Conservation (phyloP, 2,797 vertebrate genomes). For the Valencia hispanica region DNA sequence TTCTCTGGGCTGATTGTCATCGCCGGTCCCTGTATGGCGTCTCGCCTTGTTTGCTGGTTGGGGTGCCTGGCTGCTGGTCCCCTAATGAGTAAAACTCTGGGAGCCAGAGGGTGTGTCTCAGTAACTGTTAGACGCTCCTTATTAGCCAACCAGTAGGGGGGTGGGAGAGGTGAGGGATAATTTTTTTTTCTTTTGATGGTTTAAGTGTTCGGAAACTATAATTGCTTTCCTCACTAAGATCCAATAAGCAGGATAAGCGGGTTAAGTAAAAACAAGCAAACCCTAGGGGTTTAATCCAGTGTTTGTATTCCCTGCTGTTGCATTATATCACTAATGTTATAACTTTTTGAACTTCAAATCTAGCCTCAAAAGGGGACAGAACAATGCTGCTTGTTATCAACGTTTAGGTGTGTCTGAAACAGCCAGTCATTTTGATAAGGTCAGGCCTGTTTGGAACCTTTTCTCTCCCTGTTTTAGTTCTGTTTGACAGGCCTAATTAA, state of each 20-base stretch:
- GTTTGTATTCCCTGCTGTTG: constrained; percentile 15
- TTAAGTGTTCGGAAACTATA: constrained; percentile 40
- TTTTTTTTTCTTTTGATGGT: constrained; percentile 20
- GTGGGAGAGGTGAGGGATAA: constrained; percentile 6
- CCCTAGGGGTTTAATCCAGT: constrained; percentile 3
- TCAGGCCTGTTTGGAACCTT: constrained; percentile 43
- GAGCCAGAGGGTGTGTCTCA: constrained; percentile 36
- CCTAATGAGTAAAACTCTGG: constrained; percentile 33
- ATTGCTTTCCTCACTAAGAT: constrained; percentile 28
- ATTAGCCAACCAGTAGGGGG: constrained; percentile 42
- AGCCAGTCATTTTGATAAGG: constrained; percentile 62
- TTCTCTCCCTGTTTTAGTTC: constrained; percentile 3
- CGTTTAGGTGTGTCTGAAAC: constrained; percentile 39
- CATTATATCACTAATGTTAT: constrained; percentile 15
- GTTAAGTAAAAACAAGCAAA: constrained; percentile 12
- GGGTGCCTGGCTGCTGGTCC: no score
- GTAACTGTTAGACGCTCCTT: neutral
- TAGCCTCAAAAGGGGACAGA: constrained; percentile 23
- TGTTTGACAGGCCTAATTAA: constrained; percentile 43
- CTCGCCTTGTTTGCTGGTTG: no score
- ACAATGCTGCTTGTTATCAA: constrained; percentile 27
- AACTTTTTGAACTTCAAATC: constrained; percentile 38
- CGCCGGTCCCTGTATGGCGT: no score
- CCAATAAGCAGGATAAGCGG: constrained; percentile 4
- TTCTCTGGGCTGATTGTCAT: no score